These are phyloP conservation scores for Acanthurus lineatus DNA, from an alignment of 2,797 vertebrate genomes.

Conservation along the genomic window DNA sequence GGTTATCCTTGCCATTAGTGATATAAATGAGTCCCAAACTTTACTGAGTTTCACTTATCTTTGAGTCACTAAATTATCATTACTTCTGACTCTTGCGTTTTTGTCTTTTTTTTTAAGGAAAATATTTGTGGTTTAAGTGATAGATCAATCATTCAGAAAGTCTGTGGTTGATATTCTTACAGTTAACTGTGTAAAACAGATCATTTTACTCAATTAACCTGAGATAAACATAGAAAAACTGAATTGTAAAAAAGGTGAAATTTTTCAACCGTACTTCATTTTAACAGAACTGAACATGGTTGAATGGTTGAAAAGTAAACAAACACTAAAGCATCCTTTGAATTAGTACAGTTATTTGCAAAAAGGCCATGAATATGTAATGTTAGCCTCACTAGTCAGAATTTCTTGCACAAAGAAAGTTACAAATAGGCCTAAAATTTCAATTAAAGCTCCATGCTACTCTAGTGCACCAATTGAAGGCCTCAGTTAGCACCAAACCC, in stretches of 20 bases:
- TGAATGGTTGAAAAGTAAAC: too few relatives aligned
- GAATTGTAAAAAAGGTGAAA: too few relatives aligned
- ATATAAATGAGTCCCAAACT: not conserved
- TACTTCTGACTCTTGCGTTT: too few relatives aligned
- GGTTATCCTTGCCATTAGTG: not conserved
- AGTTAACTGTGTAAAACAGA: not conserved
- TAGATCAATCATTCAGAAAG: too few relatives aligned
- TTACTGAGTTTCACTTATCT: too few relatives aligned
- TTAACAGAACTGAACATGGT: too few relatives aligned
- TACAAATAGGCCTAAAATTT: not conserved
- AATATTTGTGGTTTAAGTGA: not conserved
- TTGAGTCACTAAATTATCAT: too few relatives aligned
- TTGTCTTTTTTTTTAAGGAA: not conserved
- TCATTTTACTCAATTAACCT: not conserved
- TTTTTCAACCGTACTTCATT: too few relatives aligned
- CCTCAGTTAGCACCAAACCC: constrained; percentile 5
- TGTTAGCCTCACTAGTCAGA: not conserved
- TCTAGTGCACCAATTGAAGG: not conserved
- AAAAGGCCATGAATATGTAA: not conserved
- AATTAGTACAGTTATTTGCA: too few relatives aligned
- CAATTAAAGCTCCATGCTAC: not conserved
- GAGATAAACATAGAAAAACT: not conserved
- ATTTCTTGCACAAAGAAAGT: not conserved
- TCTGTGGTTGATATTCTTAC: not conserved
- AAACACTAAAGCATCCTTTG: too few relatives aligned